Conservation (phyloP, 1,140 invertebrate species). For the Argopecten irradians region DNA sequence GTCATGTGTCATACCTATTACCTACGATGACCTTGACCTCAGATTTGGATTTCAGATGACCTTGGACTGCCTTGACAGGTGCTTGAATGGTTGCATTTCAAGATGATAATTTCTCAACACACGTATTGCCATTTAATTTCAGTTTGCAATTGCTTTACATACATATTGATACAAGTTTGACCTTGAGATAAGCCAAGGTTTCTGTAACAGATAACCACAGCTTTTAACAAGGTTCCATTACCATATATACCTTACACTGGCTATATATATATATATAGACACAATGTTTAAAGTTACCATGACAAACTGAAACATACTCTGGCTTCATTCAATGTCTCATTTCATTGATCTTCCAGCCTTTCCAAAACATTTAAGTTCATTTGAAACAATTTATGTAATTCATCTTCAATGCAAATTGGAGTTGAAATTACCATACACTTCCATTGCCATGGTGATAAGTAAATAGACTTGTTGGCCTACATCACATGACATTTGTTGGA, state of each 20-base stretch:
- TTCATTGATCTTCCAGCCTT: not conserved
- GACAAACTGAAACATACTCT: not conserved
- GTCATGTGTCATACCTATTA: too few species aligned
- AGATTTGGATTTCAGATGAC: too few species aligned
- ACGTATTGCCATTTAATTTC: too few species aligned
- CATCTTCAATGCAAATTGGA: not conserved
- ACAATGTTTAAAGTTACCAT: not conserved
- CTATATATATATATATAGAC: too few species aligned
- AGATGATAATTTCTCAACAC: too few species aligned
- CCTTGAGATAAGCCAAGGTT: not conserved
- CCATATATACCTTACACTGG: too few species aligned
- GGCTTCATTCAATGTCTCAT: not conserved
- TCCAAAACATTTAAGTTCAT: not conserved
- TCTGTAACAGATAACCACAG: not conserved
- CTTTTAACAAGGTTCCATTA: not conserved
- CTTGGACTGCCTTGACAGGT: too few species aligned
- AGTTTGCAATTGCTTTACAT: too few species aligned
- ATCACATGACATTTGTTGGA: not conserved
- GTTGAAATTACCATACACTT: not conserved
- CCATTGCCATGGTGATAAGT: not conserved
- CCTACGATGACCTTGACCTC: too few species aligned
- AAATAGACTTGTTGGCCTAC: not conserved
- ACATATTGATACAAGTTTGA: too few species aligned
- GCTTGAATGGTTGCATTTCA: too few species aligned
- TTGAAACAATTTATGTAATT: constrained; percentile 19